Evolutionary conservation across 1,140 invertebrate species (phyloP).

Genomic region (Ceratoteleas bidentatus): DNA sequence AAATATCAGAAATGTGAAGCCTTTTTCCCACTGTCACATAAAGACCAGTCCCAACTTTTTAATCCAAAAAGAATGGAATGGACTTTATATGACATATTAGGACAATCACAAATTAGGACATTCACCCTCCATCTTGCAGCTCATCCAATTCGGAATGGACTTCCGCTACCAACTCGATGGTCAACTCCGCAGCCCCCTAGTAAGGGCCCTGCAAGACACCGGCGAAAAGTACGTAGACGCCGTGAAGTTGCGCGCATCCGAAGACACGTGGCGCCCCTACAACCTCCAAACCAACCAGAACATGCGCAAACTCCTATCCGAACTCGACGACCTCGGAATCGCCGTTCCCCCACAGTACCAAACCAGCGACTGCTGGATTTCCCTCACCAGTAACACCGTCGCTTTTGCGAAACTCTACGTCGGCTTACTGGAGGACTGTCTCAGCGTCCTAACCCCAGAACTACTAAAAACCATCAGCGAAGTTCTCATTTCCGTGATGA

Average conservation of each 20-base stretch:
- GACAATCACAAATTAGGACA: background rate
- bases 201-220: slow-evolving; percentile 84
- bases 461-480: slow-evolving; percentile 84
- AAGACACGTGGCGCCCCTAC: slow-evolving; percentile 88
- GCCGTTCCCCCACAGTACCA: slow-evolving; percentile 70
- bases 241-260: slow-evolving; percentile 85
- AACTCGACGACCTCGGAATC: slow-evolving; percentile 80
- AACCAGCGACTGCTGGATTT: slow-evolving; percentile 85
- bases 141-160: slow-evolving; percentile 88
- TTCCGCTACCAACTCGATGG: slow-evolving; percentile 92
- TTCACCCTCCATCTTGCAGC: slow-evolving; percentile 76
- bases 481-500: slow-evolving; percentile 85
- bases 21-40: too few species aligned
- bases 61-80: too few species aligned
- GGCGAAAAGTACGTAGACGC: slow-evolving; percentile 89
- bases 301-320: slow-evolving; percentile 78
- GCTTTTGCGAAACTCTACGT: slow-evolving; percentile 87
- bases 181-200: slow-evolving; percentile 86
- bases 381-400: slow-evolving; percentile 86
- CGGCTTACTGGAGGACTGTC: slow-evolving; percentile 85
- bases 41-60: too few species aligned
- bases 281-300: slow-evolving; percentile 84
- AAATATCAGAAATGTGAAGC: too few species aligned
- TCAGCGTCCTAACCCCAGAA: slow-evolving; percentile 85
- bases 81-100: too few species aligned